Percentiles rank a stretch among this genome's conserved stretches.
Conservation (phyloP, 2,888 invertebrate genomes). For the Pherbina coryleti region DNA sequence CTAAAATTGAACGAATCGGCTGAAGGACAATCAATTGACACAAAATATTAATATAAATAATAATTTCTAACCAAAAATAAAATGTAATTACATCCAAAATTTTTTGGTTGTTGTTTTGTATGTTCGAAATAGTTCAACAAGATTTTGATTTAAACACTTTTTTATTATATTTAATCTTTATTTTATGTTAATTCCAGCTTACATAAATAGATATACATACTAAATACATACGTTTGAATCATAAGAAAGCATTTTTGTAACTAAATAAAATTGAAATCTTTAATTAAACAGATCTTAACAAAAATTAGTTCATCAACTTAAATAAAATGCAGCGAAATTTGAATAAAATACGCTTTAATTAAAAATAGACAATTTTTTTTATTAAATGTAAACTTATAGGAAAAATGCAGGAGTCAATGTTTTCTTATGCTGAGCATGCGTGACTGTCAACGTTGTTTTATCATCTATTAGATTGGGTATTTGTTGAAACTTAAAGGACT, state of each 20-base stretch:
- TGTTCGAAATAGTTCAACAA: no score
- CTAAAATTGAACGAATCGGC: no score
- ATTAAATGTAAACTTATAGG: not conserved
- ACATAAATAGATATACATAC: not conserved
- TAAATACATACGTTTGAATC: not conserved
- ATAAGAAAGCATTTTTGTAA: no score
- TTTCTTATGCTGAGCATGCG: not conserved
- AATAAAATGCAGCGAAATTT: not conserved
- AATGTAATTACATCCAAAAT: no score
- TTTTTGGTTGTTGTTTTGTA: no score
- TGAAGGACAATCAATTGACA: no score
- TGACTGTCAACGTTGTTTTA: not conserved
- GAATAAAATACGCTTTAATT: not conserved
- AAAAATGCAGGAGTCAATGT: not conserved
- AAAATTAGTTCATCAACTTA: no score
- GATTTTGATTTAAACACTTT: no score
- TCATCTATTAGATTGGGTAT: not conserved
- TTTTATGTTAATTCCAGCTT: not conserved
- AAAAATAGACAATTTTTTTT: not conserved
- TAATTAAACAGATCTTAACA: no score
- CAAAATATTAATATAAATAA: no score
- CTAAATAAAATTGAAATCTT: no score
- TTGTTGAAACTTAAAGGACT: not conserved
- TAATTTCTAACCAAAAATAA: no score
- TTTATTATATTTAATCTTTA: constrained; percentile 14